These are phyloP conservation scores for Clitarchus hookeri DNA, from an alignment of 2,888 invertebrate species.

Conservation along the genomic window DNA sequence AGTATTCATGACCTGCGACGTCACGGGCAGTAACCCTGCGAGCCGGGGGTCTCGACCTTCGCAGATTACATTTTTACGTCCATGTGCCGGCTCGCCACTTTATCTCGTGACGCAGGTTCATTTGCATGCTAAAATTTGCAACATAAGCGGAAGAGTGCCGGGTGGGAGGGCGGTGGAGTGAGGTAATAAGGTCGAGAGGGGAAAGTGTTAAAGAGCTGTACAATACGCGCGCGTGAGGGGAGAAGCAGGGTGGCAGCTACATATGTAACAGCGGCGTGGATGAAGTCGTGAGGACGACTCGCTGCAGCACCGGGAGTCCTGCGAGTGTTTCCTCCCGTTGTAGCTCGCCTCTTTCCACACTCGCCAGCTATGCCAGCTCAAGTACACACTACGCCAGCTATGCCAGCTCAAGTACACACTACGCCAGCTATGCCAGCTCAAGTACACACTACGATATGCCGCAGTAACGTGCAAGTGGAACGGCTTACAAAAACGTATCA, in stretches of 20 bases:
- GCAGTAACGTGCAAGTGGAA: too few relatives aligned
- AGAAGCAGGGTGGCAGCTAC: not conserved
- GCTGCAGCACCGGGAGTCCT: not conserved
- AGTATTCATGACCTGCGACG: slow-evolving; percentile 35
- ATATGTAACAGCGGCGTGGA: not conserved
- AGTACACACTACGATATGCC: too few relatives aligned
- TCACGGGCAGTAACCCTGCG: slow-evolving; percentile 28
- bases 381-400: too few relatives aligned
- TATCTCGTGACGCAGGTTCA: slow-evolving; percentile 32
- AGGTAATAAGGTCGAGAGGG: not conserved
- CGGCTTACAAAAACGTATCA: too few relatives aligned
- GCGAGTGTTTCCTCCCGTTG: too few relatives aligned
- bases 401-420: too few relatives aligned
- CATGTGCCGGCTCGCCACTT: slow-evolving; percentile 24
- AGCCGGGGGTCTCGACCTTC: not conserved
- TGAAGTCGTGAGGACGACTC: not conserved
- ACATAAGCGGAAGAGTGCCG: slow-evolving; percentile 28
- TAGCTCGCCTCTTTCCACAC: too few relatives aligned
- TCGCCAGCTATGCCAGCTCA: too few relatives aligned
- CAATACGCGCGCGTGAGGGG: not conserved
- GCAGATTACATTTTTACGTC: slow-evolving; percentile 32
- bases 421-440: too few relatives aligned
- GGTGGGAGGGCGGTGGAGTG: not conserved
- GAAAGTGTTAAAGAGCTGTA: not conserved
- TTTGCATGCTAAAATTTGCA: slow-evolving; percentile 36